Percentiles rank a stretch among this genome's conserved stretches.
Evolutionary conservation across 1,140 invertebrate genomes (phyloP).

Genomic region (Apis dorsata): DNA sequence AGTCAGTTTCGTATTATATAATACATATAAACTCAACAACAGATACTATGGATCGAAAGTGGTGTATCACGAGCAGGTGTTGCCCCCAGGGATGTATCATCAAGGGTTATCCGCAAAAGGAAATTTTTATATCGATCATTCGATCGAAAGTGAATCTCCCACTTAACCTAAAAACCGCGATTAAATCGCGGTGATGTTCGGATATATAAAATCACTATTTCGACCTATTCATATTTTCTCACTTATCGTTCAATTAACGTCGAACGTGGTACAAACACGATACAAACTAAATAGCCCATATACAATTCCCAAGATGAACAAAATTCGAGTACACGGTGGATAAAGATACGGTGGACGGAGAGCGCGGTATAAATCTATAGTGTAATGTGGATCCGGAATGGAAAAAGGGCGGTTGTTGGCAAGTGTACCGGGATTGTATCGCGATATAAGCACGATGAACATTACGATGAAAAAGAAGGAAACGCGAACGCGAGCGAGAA

Average conservation of each 20-base stretch:
- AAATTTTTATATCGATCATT: conserved; percentile 45
- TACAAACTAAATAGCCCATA: neutral
- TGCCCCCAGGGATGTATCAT: conserved; percentile 63
- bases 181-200: conserved; percentile 31
- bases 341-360: neutral
- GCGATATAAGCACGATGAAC: conserved; percentile 6
- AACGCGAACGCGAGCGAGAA: neutral
- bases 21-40: conserved; percentile 49
- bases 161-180: conserved; percentile 12
- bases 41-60: conserved; percentile 49
- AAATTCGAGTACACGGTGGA: neutral
- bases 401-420: conserved; percentile 36
- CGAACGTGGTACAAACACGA: neutral
- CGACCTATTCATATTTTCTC: conserved; percentile 14
- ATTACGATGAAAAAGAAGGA: neutral
- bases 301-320: neutral
- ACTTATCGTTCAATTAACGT: conserved; percentile 15
- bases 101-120: conserved; percentile 53
- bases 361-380: conserved; percentile 24
- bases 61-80: conserved; percentile 67
- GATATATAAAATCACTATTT: conserved; percentile 46
- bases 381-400: conserved; percentile 47
- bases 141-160: conserved; percentile 23
- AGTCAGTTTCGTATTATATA: conserved; percentile 62
- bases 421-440: conserved; percentile 50